These are phyloP conservation scores for Phylloscopus trochilus DNA, from an alignment of 2,113 vertebrate genomes.

Conservation along the genomic window DNA sequence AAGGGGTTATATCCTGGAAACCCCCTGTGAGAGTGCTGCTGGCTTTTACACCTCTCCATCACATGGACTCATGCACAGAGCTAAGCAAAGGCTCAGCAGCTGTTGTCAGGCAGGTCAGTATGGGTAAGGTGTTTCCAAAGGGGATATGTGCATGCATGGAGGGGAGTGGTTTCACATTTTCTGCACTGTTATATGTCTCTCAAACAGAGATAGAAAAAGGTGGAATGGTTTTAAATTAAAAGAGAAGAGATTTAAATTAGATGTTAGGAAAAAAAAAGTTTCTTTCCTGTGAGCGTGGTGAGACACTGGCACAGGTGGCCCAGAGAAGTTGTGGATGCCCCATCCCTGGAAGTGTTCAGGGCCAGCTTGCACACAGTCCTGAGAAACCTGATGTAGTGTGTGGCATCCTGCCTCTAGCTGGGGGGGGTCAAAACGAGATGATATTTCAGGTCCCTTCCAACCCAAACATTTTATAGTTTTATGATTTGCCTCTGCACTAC, in stretches of 20 bases:
- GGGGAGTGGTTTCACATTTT: neutral
- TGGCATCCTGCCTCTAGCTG: neutral
- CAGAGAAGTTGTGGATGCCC: neutral
- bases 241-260: neutral
- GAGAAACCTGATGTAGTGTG: neutral
- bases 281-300: neutral
- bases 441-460: neutral
- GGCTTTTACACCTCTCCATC: neutral
- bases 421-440: fast-evolving
- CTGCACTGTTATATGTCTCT: neutral
- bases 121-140: neutral
- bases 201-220: neutral
- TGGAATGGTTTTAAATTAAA: neutral
- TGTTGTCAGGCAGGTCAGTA: neutral
- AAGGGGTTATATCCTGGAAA: neutral
- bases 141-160: too few relatives aligned
- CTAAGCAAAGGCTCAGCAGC: fast-evolving
- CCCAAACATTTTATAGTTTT: neutral
- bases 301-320: neutral
- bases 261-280: neutral
- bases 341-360: neutral
- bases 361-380: neutral
- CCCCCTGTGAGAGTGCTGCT: neutral
- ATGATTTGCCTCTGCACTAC: neutral
- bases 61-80: neutral